These are phyloP conservation scores for Ochropleura plecta DNA, from an alignment of 2,888 invertebrate species.

Conservation along the genomic window DNA sequence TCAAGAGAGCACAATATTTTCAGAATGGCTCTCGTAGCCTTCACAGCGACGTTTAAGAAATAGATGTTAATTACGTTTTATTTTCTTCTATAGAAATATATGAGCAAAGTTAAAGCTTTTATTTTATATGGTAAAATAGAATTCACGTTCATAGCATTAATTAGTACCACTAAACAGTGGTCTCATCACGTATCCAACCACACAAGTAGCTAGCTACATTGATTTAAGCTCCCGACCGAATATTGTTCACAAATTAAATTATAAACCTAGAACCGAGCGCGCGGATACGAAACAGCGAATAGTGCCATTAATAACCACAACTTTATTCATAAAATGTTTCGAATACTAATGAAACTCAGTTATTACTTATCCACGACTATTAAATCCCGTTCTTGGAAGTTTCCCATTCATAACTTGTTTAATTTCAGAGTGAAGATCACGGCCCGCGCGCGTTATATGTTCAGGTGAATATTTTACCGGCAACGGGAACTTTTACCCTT, in stretches of 20 bases:
- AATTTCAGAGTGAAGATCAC: slow-evolving; percentile 78
- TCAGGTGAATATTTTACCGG: slow-evolving; percentile 77
- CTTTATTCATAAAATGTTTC: slow-evolving; percentile 72
- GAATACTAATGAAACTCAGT: slow-evolving; percentile 71
- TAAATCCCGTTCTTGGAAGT: slow-evolving; percentile 73
- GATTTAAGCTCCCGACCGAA: slow-evolving; percentile 51
- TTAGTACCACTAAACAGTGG: slow-evolving; percentile 25
- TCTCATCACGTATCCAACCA: slow-evolving; percentile 10
- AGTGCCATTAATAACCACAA: slow-evolving; percentile 69
- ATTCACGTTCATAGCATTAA: slow-evolving; percentile 12
- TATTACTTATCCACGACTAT: slow-evolving; percentile 77
- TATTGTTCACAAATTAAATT: slow-evolving; percentile 65
- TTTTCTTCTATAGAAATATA: slow-evolving; percentile 32
- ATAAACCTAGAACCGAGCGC: slow-evolving; percentile 52
- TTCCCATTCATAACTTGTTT: slow-evolving; percentile 82
- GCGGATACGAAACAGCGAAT: slow-evolving; percentile 63
- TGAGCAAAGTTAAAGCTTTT: slow-evolving; percentile 13
- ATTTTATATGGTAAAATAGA: slow-evolving; percentile 19
- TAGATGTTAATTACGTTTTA: slow-evolving; percentile 48
- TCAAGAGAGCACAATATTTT: slow-evolving; percentile 48
- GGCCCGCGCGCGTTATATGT: slow-evolving; percentile 72
- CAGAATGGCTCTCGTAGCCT: slow-evolving; percentile 28
- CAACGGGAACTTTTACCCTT: slow-evolving; percentile 69
- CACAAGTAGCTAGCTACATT: slow-evolving; percentile 43
- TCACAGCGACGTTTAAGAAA: slow-evolving; percentile 42